These are phyloP conservation scores for Sylvia atricapilla DNA, from an alignment of 2,113 vertebrate genomes.

Conservation along the genomic window DNA sequence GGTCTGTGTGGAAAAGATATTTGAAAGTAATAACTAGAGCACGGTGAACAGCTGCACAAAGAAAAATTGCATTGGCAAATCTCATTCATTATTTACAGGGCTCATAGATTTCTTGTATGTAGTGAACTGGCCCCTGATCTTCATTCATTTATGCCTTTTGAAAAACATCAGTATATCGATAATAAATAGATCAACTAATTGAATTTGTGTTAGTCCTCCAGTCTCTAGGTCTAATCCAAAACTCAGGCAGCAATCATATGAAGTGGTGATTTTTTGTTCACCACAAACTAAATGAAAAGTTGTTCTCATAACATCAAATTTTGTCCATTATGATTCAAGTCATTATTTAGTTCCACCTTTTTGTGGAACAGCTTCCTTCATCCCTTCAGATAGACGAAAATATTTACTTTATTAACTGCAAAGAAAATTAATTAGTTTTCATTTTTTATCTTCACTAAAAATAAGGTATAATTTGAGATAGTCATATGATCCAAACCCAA, in stretches of 20 bases:
- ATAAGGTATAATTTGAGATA: background rate
- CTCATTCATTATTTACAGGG: background rate
- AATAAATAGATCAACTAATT: background rate
- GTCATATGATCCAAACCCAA: background rate
- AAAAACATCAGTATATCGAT: background rate
- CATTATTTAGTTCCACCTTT: background rate
- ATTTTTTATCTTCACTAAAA: background rate
- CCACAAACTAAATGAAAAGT: background rate
- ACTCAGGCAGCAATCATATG: background rate
- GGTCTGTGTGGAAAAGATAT: background rate
- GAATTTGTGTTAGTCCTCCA: background rate
- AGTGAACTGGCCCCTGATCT: background rate
- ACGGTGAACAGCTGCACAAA: background rate
- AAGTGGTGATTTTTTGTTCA: background rate
- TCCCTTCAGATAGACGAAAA: background rate
- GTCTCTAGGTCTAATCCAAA: background rate
- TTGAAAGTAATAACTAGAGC: background rate
- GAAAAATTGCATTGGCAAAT: background rate
- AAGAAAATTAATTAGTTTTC: background rate
- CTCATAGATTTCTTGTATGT: background rate
- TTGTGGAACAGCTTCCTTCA: background rate
- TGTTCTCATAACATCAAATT: background rate
- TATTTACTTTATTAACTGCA: background rate
- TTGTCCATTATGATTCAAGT: background rate
- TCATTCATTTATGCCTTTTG: background rate